Evolutionary conservation across 2,888 invertebrate genomes (phyloP).

Genomic region (Smittia sp.): DNA sequence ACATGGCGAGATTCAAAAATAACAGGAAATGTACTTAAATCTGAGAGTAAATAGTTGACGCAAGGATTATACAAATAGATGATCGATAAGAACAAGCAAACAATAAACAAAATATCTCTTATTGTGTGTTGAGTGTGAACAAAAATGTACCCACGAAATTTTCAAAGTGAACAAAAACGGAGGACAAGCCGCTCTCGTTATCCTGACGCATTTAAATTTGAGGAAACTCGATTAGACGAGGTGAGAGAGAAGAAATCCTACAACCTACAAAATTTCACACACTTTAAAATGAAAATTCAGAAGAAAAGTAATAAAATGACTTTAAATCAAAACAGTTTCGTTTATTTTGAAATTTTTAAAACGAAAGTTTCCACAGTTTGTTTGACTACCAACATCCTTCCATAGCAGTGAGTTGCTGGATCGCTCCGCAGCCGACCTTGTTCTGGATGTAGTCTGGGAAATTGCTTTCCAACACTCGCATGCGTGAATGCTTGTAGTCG

Average conservation of each 20-base stretch:
- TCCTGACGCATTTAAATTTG: background rate
- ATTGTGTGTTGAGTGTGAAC: constrained; percentile 7
- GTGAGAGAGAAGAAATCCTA: background rate
- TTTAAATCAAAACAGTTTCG: too few relatives aligned
- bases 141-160: background rate
- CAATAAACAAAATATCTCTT: constrained; percentile 1
- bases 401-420: constrained; percentile 55
- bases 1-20: too few relatives aligned
- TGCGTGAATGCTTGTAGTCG: constrained; percentile 58
- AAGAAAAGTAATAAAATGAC: constrained; percentile 4
- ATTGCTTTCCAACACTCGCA: constrained; percentile 63
- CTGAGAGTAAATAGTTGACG: too few relatives aligned
- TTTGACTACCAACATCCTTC: constrained; percentile 44
- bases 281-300: background rate
- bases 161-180: constrained; percentile 12
- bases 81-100: background rate
- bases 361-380: too few relatives aligned
- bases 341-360: too few relatives aligned
- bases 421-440: constrained; percentile 61
- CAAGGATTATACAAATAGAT: too few relatives aligned
- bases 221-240: background rate
- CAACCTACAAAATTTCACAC: background rate
- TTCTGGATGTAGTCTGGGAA: constrained; percentile 63
- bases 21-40: too few relatives aligned
- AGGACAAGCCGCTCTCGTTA: background rate